phyloP scores from a whole-genome alignment of 2,113 vertebrate species.

The Azemiops feae region DNA sequence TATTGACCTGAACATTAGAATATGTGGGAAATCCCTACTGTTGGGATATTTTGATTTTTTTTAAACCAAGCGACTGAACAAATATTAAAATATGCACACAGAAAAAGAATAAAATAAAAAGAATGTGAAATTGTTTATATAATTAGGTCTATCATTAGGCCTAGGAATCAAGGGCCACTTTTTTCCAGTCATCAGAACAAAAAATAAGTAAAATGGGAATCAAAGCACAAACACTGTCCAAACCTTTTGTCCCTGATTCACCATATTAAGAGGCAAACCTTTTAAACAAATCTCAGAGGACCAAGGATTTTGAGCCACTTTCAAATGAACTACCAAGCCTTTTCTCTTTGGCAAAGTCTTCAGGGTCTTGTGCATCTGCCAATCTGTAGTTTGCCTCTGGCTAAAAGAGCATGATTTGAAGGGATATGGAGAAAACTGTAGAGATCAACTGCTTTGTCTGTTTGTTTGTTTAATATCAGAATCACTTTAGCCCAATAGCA shows the following conservation, averaged over 20 bases:
- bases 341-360: slow-evolving; percentile 53
- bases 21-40: not conserved
- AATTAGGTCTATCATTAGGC: not conserved
- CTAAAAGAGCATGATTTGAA: slow-evolving; percentile 45
- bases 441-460: slow-evolving; percentile 22
- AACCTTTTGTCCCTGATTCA: slow-evolving; percentile 44
- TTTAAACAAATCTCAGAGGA: slow-evolving; percentile 34
- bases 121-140: no score
- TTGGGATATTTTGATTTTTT: not conserved
- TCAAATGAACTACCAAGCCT: slow-evolving; percentile 53
- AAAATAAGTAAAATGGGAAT: not conserved
- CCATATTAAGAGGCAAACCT: slow-evolving; percentile 50
- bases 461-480: not conserved
- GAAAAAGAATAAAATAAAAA: not conserved
- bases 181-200: not conserved
- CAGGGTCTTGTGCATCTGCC: slow-evolving; percentile 55
- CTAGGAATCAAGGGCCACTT: not conserved
- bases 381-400: slow-evolving; percentile 64
- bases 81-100: not conserved
- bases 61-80: not conserved
- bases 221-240: slow-evolving; percentile 25
- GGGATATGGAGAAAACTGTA: slow-evolving; percentile 1
- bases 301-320: slow-evolving; percentile 48
- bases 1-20: not conserved
- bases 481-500: not conserved